These are phyloP conservation scores for Ochlodes sylvanus DNA, from an alignment of 2,888 invertebrate species.

Conservation along the genomic window DNA sequence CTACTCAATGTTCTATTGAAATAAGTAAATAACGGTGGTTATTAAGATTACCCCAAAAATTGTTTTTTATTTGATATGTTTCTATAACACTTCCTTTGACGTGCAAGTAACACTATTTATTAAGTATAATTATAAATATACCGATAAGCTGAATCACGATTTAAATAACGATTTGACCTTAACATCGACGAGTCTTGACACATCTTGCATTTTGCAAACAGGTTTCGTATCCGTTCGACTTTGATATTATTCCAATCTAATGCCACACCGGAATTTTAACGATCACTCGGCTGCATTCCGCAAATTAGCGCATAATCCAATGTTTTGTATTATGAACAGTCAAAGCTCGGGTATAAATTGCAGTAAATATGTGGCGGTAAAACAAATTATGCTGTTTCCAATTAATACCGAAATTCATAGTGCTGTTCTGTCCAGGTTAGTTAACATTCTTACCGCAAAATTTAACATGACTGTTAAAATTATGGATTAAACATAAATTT, in stretches of 20 bases:
- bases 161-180: slow-evolving; percentile 11
- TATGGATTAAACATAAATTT: too few relatives aligned
- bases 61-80: too few relatives aligned
- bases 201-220: slow-evolving; percentile 18
- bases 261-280: slow-evolving; percentile 6
- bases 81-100: background rate
- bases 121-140: too few relatives aligned
- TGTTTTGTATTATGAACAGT: slow-evolving; percentile 20
- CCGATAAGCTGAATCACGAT: background rate
- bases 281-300: slow-evolving; percentile 20
- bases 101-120: background rate
- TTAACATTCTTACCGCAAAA: slow-evolving; percentile 15
- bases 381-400: slow-evolving; percentile 16
- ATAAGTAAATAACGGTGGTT: too few relatives aligned
- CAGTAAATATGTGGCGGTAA: slow-evolving; percentile 18
- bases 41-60: too few relatives aligned
- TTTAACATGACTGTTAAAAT: background rate
- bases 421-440: background rate
- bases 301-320: slow-evolving; percentile 32
- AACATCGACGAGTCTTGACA: slow-evolving; percentile 6
- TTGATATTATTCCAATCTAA: slow-evolving; percentile 14
- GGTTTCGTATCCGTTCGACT: slow-evolving; percentile 14
- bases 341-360: slow-evolving; percentile 9
- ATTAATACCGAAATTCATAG: slow-evolving; percentile 9
- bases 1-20: too few relatives aligned